Conservation (phyloP, 2,113 vertebrate species). For the cattle (Bos taurus) region ARS-UCD2.0 NC_037348.1:37422501-37423000, state of each 20-base stretch:
- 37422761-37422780: neutral
- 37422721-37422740: neutral
- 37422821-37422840: neutral
- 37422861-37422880: neutral
- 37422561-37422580: neutral
- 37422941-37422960: no score
- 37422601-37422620: neutral
- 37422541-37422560: neutral
- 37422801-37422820: neutral
- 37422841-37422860: neutral
- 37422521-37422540: neutral
- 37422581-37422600: neutral
- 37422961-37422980: no score
- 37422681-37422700: neutral
- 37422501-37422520: no score
- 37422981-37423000: no score
- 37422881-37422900: neutral
- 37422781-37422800: neutral
- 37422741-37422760: rapidly evolving
- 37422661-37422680: neutral
- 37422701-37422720: neutral
- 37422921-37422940: no score
- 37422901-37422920: no score
- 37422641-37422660: neutral
- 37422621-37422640: neutral